Conservation (phyloP, 2,888 invertebrate genomes). For the Agrochola macilenta region DNA sequence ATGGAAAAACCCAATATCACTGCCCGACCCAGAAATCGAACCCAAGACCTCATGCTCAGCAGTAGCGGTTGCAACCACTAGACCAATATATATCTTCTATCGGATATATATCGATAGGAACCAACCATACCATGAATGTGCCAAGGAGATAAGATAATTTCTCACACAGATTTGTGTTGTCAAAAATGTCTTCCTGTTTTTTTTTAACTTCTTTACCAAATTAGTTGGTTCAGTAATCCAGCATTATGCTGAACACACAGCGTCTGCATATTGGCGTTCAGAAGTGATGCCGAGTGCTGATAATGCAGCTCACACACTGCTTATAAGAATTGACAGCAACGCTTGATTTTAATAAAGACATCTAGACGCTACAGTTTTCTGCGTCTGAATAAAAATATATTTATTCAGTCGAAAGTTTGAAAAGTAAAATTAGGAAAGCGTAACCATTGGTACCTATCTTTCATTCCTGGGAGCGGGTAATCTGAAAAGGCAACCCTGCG, state of each 20-base stretch:
- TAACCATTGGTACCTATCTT: background rate
- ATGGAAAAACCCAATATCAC: too few relatives aligned
- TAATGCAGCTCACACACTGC: constrained; percentile 78
- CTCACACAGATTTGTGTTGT: background rate
- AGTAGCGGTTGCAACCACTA: background rate
- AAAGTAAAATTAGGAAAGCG: background rate
- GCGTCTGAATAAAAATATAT: background rate
- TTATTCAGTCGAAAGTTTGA: background rate
- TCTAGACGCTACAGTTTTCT: background rate
- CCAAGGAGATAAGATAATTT: background rate
- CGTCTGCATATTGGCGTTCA: constrained; percentile 85
- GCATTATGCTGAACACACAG: constrained; percentile 12
- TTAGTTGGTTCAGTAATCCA: constrained; percentile 35
- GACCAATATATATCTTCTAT: background rate
- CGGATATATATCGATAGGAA: too few relatives aligned
- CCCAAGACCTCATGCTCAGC: background rate
- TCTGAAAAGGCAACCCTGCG: background rate
- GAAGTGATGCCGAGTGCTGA: constrained; percentile 84
- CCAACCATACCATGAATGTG: background rate
- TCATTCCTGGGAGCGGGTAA: background rate
- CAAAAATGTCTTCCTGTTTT: background rate
- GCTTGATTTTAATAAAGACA: background rate
- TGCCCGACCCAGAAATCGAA: too few relatives aligned
- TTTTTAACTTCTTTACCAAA: background rate
- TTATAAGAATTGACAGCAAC: constrained; percentile 1